Conservation (phyloP, 2,797 vertebrate genomes). For the Tapera naevia region DNA sequence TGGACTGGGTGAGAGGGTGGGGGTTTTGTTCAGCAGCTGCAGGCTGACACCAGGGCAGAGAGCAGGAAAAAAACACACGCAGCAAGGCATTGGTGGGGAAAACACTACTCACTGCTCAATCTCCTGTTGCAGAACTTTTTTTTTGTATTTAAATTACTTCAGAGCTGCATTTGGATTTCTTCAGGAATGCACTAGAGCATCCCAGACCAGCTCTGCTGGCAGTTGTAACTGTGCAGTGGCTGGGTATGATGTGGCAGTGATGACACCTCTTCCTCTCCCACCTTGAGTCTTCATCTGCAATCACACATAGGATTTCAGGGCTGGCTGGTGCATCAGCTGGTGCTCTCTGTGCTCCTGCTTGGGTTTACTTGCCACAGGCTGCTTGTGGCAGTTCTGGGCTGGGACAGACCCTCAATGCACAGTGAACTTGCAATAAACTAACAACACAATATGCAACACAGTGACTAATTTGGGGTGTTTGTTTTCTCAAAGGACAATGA, state of each 20-base stretch:
- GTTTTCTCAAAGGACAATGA: neutral
- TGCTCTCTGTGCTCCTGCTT: neutral
- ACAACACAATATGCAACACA: neutral
- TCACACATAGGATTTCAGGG: neutral
- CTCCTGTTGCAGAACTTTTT: neutral
- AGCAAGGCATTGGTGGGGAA: fast-evolving
- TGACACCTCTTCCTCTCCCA: neutral
- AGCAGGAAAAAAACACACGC: neutral
- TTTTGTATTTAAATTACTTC: neutral
- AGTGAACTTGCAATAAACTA: neutral
- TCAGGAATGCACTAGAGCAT: neutral
- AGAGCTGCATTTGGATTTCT: neutral
- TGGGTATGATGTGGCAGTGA: fast-evolving
- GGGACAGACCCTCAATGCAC: neutral
- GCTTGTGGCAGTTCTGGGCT: neutral
- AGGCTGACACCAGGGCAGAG: neutral
- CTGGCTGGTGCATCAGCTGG: neutral
- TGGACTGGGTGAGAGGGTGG: fast-evolving
- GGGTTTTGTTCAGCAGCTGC: neutral
- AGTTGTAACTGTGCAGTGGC: fast-evolving
- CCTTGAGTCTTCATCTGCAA: neutral
- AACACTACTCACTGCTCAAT: neutral
- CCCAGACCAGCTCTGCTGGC: neutral
- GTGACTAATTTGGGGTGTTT: neutral
- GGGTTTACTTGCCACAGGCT: neutral